Base-by-base conservation (phyloP, 2,797 vertebrate genomes). In the Megaceryle alcyon region DNA sequence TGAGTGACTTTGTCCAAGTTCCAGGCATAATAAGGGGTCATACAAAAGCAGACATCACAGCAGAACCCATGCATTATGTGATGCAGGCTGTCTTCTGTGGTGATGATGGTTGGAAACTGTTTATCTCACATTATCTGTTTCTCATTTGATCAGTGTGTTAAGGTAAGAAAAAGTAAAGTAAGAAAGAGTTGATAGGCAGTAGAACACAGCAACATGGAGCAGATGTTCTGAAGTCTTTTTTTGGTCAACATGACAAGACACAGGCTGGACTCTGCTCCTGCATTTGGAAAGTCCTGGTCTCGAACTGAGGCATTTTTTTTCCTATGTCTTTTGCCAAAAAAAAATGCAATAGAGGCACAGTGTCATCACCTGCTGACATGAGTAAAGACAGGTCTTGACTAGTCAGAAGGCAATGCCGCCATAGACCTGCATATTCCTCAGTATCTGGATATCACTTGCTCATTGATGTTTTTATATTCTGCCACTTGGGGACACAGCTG, bases 31-130 rank as follows among this genome's bases (percentile, higher is more conserved):
- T 10, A 16, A 56, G 22, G 19, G 44, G 8, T 31, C 26, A 12
- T n/a, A 35, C 3, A 56, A 56, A 46, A 61, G 9, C 16, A 46
- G n/a, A 57, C 3, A 12, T 11, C 22, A 68, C 3, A 41, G 14
- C 0, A 0, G 31, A 91, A 19, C 2, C 48, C 12, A 23, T 9
- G 22, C 66, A 66, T n/a, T 81, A 21, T 0, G 0, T 21, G 44
- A 70, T 23, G 10, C 10, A 49, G 51, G 15, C 14, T 29, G 46
- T 61, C 41, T 23, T 51, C 26, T n/a, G 22, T 12, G 3, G 7
- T 26, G 29, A 14, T 51, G 7, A 46, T 15, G 12, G 2, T 8
- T 70, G 57, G 16, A 65, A n/a, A 37, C 7, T 3, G 3, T 37
- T 65, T 60, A 51, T 79, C 14, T 80, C 17, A 6, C 21, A 9